Base-by-base conservation (phyloP, 2,797 vertebrate genomes). In the Manis crassicaudata region DNA sequence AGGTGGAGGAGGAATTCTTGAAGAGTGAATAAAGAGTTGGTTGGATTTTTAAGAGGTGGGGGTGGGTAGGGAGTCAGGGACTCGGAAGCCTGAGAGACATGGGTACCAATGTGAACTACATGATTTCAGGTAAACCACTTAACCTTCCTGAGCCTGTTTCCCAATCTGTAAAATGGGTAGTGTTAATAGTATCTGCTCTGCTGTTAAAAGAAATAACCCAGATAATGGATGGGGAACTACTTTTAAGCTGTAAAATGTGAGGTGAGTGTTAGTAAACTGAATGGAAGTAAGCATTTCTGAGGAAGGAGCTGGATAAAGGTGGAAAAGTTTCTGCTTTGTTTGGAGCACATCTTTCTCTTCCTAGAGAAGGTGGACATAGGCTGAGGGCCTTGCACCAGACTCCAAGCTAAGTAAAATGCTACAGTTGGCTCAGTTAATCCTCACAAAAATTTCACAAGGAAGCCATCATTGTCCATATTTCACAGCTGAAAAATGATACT, bases 1-100 rank as follows among this genome's bases (percentile, higher is more conserved):
- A 23, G 50, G 43, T 84, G 88, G 76, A 88, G 95, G 84, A 96
- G 92, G 80, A 80, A 83, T 97, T 92, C 92, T 88, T 95, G 62
- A 95, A 95, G 92, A 76, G 27, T 70, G 52, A 95, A 52, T 92
- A 56, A 89, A 96, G 84, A 89, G 54, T 76, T 46, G n/a, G 89
- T 80, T 81, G 80, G 85, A 35, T 94, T 89, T 46, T 97, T 94
- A 80, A 94, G 86, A 83, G 65, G 70, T 90, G 27, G 56, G 52
- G 90, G 52, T 76, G 62, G 62, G 37, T 82, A 79, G 52, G 50
- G 60, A 83, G 68, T 65, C 84, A 27, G 32, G 35, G 76, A 88
- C 93, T 96, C 86, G 62, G 77, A 81, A 77, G 40, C 75, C 37
- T 96, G 86, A 83, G 67, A 88, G 35, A 82, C 40, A 79, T 35